Evolutionary conservation across 2,113 vertebrate genomes (phyloP).

Genomic region (Fukomys damarensis): DNA sequence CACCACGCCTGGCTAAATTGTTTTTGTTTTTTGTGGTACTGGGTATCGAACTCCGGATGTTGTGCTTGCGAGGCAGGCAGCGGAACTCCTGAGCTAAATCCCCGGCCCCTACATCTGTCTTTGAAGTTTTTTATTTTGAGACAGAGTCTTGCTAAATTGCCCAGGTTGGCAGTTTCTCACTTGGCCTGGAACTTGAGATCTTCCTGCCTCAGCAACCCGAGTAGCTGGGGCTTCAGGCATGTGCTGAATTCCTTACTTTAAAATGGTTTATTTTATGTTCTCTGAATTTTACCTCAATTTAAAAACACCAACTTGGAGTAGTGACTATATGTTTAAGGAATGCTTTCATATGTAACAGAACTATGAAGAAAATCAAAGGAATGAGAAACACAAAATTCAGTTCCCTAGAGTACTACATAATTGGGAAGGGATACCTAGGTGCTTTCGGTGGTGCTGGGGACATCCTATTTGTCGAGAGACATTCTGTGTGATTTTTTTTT

Average conservation of each 20-base stretch:
- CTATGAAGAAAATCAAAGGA: background rate
- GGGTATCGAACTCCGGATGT: background rate
- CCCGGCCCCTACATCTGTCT: background rate
- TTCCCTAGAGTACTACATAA: background rate
- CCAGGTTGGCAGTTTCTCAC: background rate
- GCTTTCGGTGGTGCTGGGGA: background rate
- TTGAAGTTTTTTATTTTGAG: background rate
- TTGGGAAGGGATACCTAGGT: background rate
- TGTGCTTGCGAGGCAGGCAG: too few species aligned
- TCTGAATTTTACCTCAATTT: background rate
- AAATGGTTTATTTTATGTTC: background rate
- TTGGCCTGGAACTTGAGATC: background rate
- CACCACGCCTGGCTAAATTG: too few species aligned
- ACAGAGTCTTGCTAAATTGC: background rate
- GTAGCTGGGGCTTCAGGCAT: background rate
- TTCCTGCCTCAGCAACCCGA: background rate
- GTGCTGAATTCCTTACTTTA: background rate
- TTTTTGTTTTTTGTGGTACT: background rate
- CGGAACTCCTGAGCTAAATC: background rate
- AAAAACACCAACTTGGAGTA: background rate
- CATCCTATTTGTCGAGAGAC: background rate
- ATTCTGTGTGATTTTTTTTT: background rate
- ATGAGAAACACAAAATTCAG: background rate
- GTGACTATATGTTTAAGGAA: background rate
- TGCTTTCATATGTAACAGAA: background rate